Evolutionary conservation across 2,888 invertebrate species (phyloP), one percentile per base, ranked within the genome.

Genomic region (Polydrusus tereticollis): DNA sequence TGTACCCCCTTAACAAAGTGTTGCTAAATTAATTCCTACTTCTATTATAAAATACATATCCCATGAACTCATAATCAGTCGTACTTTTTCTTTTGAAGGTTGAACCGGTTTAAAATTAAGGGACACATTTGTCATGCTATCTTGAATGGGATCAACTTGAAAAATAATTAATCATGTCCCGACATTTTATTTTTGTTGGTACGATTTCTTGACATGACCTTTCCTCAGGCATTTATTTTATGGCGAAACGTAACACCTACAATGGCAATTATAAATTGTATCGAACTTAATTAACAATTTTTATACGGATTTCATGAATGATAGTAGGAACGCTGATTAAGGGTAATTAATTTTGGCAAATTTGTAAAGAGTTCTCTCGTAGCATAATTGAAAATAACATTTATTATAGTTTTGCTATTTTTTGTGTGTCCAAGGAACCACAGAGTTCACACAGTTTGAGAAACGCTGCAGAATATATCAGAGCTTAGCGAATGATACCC

Each of bases 21-120:
- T n/a, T n/a, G n/a, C n/a, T n/a, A n/a, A n/a, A n/a, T n/a, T n/a
- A n/a, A n/a, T n/a, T n/a, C n/a, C n/a, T n/a, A n/a, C n/a, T n/a
- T n/a, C n/a, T n/a, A n/a, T n/a, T n/a, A n/a, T 29, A 29, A 36
- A 12, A 41, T 16, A 45, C 18, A 45, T 45, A 36, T 36, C 1
- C 36, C 36, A 36, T 45, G 20, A 10, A 45, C 5, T 10, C 45
- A 20, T 45, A 45, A 10, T 8, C 2, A 45, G 12, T 45, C 2
- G 1, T 36, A 36, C 45, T 45, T 45, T 45, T 45, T 21, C 45
- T 45, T 45, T 45, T 45, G 45, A 45, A 45, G 45, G 45, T 45
- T 45, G 20, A 20, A 45, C 45, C 45, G 7, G 45, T 45, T 10
- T 18, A 18, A 45, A 45, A 21, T 45, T 20, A 16, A 16, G 41